Base-by-base conservation (phyloP, 2,888 invertebrate genomes). In the Drosophila testacea region DNA sequence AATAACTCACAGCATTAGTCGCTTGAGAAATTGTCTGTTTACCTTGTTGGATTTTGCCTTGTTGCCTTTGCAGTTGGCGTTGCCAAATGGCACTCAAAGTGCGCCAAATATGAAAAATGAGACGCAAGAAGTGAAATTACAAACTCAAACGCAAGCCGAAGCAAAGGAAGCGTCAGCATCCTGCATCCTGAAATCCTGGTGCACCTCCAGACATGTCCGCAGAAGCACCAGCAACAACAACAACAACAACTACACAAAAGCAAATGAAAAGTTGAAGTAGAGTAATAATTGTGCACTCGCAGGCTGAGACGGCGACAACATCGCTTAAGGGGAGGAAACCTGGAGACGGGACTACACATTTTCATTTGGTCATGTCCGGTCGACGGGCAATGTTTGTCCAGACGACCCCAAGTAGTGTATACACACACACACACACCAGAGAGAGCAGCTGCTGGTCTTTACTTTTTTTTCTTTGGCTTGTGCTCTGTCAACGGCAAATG, bases 281-380 rank as follows among this genome's bases (percentile, higher is more conserved):
- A 83, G 83, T 83, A 83, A 83, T 83, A 83, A 83, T 83, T 83
- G 83, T 83, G 72, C 69, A 77, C 54, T 56, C 51, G 55, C 36
- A 27, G 36, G 51, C 51, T 64, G 56, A 86, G 83, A 77, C 55
- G 54, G 62, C 65, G 77, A 73, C 67, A 80, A 74, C 81, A 60
- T n/a, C 42, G 70, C 70, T 56, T 34, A n/a, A 55, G 55, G 44
- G 73, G 72, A 72, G 77, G 70, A 62, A 64, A 69, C 59, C 47
- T 10, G 28, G 66, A 59, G 73, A 64, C 66, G 64, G 65, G 74
- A 54, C 71, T 76, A 83, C 83, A 85, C 80, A 83, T 82, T 86
- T 89, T 87, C 85, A 89, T 88, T 89, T 86, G 82, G 89, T 83
- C 82, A 88, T 84, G 90, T 89, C 91, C 90, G 89, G 87, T 72